A percentile compares a stretch with the other conserved stretches of the same genome.
Evolutionary conservation across 2,888 invertebrate genomes (phyloP).

Genomic region (Nephrotoma guestfalica): DNA sequence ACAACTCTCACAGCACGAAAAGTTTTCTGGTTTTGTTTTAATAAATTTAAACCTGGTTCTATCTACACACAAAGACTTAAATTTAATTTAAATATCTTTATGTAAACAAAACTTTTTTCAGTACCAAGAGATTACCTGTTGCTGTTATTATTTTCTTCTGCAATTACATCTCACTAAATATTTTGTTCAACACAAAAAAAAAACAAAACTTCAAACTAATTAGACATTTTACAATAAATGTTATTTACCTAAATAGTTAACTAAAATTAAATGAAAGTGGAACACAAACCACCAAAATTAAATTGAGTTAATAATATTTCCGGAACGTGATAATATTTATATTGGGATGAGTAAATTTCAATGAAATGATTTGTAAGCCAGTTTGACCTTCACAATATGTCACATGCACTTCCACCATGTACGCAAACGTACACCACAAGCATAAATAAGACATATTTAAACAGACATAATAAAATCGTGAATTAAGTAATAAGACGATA

Average conservation of each 20-base stretch:
- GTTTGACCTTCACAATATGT: too few relatives aligned
- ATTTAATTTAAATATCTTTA: too few relatives aligned
- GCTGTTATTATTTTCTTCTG: not conserved
- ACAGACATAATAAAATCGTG: not conserved
- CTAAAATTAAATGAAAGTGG: not conserved
- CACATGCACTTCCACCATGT: too few relatives aligned
- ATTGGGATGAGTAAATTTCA: too few relatives aligned
- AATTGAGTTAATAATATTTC: not conserved
- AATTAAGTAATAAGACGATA: not conserved
- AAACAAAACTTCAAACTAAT: not conserved
- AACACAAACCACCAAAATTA: not conserved
- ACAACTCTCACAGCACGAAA: too few relatives aligned
- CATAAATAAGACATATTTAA: not conserved
- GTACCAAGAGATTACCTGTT: not conserved
- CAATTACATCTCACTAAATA: not conserved
- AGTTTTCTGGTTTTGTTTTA: too few relatives aligned
- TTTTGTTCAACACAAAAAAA: not conserved
- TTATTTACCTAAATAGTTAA: not conserved
- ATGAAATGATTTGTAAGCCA: too few relatives aligned
- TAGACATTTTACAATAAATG: not conserved
- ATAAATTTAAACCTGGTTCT: too few relatives aligned
- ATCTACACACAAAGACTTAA: too few relatives aligned
- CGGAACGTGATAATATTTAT: too few relatives aligned
- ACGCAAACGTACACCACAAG: not conserved
- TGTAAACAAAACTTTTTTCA: too few relatives aligned